Conservation (phyloP, 2,113 vertebrate genomes). For the Toxotes chatareus region DNA sequence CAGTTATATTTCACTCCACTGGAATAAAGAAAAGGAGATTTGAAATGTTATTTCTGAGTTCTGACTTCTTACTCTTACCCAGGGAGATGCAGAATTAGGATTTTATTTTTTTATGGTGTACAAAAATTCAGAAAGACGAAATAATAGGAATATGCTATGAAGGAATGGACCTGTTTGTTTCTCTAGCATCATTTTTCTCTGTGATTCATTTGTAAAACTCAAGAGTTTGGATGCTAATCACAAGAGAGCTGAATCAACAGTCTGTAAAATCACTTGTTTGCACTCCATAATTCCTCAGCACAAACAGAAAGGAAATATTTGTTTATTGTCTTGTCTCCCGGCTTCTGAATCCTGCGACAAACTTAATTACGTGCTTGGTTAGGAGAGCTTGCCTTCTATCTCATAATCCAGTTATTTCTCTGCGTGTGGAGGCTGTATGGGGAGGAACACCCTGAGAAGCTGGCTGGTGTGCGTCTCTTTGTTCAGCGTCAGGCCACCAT, state of each 20-base stretch:
- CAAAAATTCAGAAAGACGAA: not conserved
- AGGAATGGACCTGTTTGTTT: not conserved
- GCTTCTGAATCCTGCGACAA: not conserved
- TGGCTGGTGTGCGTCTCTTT: not conserved
- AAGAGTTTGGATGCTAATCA: constrained; percentile 7
- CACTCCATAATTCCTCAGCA: not conserved
- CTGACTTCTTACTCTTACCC: not conserved
- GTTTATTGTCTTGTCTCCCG: constrained; percentile 21
- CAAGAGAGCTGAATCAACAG: constrained; percentile 21
- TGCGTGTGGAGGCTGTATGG: not conserved
- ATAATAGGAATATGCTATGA: not conserved
- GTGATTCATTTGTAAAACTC: constrained; percentile 8
- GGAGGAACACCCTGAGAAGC: not conserved
- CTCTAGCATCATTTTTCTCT: not conserved
- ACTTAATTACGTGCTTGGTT: constrained; percentile 55
- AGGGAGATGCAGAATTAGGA: not conserved
- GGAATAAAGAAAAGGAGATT: not conserved
- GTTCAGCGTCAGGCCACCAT: constrained; percentile 34
- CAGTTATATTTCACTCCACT: not conserved
- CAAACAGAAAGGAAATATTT: constrained; percentile 38
- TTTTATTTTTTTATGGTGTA: not conserved
- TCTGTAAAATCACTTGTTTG: constrained; percentile 43
- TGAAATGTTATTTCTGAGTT: not conserved
- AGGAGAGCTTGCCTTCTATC: constrained; percentile 14
- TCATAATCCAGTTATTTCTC: constrained; percentile 17